Percentiles rank a stretch among this genome's conserved stretches.
Evolutionary conservation across 2,113 vertebrate genomes (phyloP).

Genomic region (Tichodroma muraria): DNA sequence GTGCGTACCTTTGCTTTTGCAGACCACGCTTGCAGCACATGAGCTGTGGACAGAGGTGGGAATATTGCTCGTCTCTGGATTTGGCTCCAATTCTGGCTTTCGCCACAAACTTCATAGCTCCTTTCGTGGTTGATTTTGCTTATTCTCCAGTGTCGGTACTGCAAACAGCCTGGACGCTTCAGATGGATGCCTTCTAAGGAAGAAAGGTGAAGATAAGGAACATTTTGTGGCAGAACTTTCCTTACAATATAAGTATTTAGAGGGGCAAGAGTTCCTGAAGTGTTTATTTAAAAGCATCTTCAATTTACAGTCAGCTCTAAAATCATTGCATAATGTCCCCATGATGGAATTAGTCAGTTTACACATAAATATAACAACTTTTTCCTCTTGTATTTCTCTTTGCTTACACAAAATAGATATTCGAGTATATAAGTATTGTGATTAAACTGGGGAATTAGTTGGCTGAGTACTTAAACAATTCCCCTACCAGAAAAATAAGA

Average conservation of each 20-base stretch:
- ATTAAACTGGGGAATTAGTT: slow-evolving; percentile 14
- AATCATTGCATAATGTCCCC: neutral
- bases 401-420: neutral
- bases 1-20: neutral
- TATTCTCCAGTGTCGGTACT: neutral
- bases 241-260: neutral
- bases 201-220: neutral
- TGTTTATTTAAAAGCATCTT: neutral
- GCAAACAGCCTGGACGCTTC: neutral
- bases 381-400: neutral
- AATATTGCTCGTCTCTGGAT: neutral
- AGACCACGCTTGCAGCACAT: neutral
- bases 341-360: neutral
- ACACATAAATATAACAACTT: neutral
- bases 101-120: neutral
- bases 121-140: neutral
- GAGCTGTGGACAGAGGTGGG: neutral
- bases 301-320: neutral
- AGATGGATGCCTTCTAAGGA: neutral
- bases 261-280: neutral
- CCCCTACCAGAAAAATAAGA: neutral
- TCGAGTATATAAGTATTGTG: slow-evolving; percentile 6
- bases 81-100: neutral
- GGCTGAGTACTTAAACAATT: neutral
- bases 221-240: neutral